Conservation (phyloP, 2,113 vertebrate species). For the Agelaius phoeniceus region DNA sequence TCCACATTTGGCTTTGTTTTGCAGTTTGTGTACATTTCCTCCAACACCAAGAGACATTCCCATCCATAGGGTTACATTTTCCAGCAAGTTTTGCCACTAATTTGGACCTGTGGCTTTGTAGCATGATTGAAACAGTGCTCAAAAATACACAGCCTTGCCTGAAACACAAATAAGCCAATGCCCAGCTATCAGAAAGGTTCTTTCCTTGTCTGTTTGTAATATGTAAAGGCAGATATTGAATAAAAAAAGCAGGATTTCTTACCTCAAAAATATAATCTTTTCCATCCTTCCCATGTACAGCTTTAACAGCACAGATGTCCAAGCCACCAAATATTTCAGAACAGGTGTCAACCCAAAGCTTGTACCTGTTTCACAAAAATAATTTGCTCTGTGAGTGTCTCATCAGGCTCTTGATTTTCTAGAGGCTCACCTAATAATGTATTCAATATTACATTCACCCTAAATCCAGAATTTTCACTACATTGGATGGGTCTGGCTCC, state of each 20-base stretch:
- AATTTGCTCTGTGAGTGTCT: not conserved
- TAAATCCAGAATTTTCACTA: not conserved
- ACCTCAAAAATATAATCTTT: constrained; percentile 99
- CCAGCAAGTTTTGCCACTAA: constrained; percentile 47
- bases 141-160: constrained; percentile 6
- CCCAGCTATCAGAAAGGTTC: not conserved
- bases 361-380: constrained; percentile 82
- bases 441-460: not conserved
- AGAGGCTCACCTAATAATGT: not conserved
- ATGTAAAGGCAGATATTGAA: not conserved
- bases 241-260: constrained; percentile 28
- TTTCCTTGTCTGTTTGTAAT: not conserved
- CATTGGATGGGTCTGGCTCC: not conserved
- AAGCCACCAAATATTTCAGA: constrained; percentile 94
- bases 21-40: constrained; percentile 31
- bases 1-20: constrained; percentile 51
- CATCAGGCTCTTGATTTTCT: not conserved
- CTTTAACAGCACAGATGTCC: constrained; percentile 98
- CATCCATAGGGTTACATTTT: constrained; percentile 14
- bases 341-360: constrained; percentile 94
- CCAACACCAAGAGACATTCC: not conserved
- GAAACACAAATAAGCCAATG: not conserved
- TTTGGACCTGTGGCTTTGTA: constrained; percentile 18
- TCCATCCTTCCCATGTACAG: constrained; percentile 95
- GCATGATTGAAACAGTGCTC: not conserved